These are phyloP conservation scores for Apogon talboti DNA, from an alignment of 2,797 vertebrate species.

Conservation along the genomic window DNA sequence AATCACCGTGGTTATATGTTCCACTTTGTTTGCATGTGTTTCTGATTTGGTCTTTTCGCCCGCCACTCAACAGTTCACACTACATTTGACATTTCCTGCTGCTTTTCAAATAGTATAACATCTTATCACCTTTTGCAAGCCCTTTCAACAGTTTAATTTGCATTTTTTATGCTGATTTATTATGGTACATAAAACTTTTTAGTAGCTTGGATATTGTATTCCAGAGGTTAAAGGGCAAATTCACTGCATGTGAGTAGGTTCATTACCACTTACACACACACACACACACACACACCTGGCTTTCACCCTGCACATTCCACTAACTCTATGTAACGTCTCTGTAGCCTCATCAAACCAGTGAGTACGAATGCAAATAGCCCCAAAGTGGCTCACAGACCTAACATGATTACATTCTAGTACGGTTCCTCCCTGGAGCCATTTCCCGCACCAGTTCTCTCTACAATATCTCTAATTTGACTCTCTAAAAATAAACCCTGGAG, in stretches of 20 bases:
- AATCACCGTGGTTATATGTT: slow-evolving; percentile 11
- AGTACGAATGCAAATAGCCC: slow-evolving; percentile 63
- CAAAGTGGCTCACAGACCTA: slow-evolving; percentile 64
- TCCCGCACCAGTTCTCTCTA: slow-evolving; percentile 55
- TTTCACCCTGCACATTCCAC: slow-evolving; percentile 71
- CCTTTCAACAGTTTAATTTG: slow-evolving; percentile 5
- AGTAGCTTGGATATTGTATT: slow-evolving; percentile 36
- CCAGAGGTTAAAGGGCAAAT: slow-evolving; percentile 53
- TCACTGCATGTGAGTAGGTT: slow-evolving; percentile 54
- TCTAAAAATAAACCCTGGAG: slow-evolving; percentile 75
- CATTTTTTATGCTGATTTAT: slow-evolving; percentile 31
- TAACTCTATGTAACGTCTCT: slow-evolving; percentile 68
- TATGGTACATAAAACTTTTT: slow-evolving; percentile 27
- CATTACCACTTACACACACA: slow-evolving; percentile 40
- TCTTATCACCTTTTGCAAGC: background rate
- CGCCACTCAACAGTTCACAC: slow-evolving; percentile 29
- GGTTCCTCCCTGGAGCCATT: slow-evolving; percentile 55
- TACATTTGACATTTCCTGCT: slow-evolving; percentile 22
- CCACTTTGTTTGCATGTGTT: slow-evolving; percentile 56
- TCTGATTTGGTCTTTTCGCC: slow-evolving; percentile 46
- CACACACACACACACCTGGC: slow-evolving; percentile 50
- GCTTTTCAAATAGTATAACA: background rate
- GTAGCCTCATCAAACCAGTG: slow-evolving; percentile 60
- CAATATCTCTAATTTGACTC: slow-evolving; percentile 67
- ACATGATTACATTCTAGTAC: slow-evolving; percentile 68